Evolutionary conservation across 2,113 vertebrate species (phyloP).

Genomic region (Pungitius pungitius): DNA sequence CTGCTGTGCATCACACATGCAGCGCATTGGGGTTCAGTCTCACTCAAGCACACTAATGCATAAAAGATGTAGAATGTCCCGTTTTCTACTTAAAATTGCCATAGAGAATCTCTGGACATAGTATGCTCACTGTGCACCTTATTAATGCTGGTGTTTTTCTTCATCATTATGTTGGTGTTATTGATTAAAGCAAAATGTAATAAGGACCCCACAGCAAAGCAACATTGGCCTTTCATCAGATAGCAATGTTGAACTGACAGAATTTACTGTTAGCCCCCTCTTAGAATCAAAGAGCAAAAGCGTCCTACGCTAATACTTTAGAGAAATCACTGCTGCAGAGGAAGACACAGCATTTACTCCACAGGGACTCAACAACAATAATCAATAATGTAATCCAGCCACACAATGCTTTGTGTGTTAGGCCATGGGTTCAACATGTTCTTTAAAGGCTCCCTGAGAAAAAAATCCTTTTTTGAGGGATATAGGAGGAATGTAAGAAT

Average conservation of each 20-base stretch:
- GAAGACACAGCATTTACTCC: slow-evolving; percentile 16
- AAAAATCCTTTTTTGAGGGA: background rate
- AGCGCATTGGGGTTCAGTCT: background rate
- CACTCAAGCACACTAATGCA: background rate
- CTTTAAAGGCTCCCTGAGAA: slow-evolving; percentile 22
- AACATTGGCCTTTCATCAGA: background rate
- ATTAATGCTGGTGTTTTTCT: background rate
- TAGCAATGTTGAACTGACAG: background rate
- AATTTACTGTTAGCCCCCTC: background rate
- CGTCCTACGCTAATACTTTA: slow-evolving; percentile 1
- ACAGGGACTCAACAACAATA: slow-evolving; percentile 22
- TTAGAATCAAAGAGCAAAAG: slow-evolving; percentile 1
- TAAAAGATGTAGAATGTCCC: background rate
- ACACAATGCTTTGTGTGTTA: slow-evolving; percentile 42
- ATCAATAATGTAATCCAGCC: slow-evolving; percentile 54
- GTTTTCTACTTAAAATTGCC: background rate
- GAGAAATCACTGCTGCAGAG: slow-evolving; percentile 1
- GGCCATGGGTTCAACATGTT: slow-evolving; percentile 20
- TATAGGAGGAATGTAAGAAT: slow-evolving; percentile 36
- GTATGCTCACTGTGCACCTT: background rate
- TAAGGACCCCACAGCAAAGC: background rate
- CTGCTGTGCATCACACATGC: background rate
- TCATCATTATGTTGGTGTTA: background rate
- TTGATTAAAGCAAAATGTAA: background rate
- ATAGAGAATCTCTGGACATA: background rate